These are phyloP conservation scores for Tachystola acroxantha DNA, from an alignment of 2,888 invertebrate genomes.

Conservation along the genomic window DNA sequence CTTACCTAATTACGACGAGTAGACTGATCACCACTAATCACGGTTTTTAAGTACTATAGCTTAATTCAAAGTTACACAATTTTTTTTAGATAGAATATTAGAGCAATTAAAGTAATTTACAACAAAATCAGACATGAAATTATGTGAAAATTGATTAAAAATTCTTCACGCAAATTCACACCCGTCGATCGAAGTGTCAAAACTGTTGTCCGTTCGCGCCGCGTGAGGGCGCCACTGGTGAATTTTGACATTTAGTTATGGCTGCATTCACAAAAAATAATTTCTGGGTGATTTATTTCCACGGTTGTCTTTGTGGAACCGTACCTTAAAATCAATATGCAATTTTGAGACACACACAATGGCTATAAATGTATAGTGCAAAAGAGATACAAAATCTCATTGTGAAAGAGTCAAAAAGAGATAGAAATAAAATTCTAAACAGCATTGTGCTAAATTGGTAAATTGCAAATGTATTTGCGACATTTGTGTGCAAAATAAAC, in stretches of 20 bases:
- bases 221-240: background rate
- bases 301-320: too few species aligned
- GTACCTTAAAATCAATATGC: too few species aligned
- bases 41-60: constrained; percentile 2
- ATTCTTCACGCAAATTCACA: constrained; percentile 19
- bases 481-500: too few species aligned
- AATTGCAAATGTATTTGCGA: too few species aligned
- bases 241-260: constrained; percentile 7
- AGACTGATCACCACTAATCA: constrained; percentile 5
- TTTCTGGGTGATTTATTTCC: background rate
- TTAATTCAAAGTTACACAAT: background rate
- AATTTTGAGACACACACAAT: too few species aligned
- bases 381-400: too few species aligned
- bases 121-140: constrained; percentile 10
- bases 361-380: too few species aligned
- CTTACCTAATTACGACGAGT: constrained; percentile 14
- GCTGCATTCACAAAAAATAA: constrained; percentile 5
- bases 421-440: too few species aligned
- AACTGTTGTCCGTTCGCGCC: background rate
- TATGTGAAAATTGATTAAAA: constrained; percentile 7
- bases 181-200: constrained; percentile 5
- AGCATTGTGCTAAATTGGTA: too few species aligned
- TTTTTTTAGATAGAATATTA: background rate
- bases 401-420: too few species aligned
- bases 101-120: background rate